Evolutionary conservation across 1,140 invertebrate genomes (phyloP).

Genomic region (Drosophila willistoni): DNA sequence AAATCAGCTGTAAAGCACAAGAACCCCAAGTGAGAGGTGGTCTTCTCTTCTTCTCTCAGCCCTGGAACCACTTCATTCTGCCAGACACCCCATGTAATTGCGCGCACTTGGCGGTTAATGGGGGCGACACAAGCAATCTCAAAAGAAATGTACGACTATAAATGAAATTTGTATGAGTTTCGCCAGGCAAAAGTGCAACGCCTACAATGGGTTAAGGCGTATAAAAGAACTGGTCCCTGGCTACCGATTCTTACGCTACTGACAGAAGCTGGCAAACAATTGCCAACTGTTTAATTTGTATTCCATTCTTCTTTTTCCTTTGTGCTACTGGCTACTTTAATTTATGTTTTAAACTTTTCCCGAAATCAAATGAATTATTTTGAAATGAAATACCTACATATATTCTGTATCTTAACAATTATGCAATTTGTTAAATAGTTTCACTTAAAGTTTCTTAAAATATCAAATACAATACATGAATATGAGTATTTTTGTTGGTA

Average conservation of each 20-base stretch:
- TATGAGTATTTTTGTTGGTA: neutral
- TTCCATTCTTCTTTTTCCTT: neutral
- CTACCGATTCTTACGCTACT: too few species aligned
- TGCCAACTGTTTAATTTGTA: slow-evolving; percentile 9
- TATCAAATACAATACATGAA: neutral
- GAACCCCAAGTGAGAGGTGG: slow-evolving; percentile 5
- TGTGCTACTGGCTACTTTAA: neutral
- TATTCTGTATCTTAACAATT: neutral
- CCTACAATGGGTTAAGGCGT: neutral
- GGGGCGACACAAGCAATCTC: slow-evolving; percentile 73
- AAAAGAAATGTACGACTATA: slow-evolving; percentile 57
- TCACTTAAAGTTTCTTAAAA: neutral
- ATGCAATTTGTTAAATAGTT: neutral
- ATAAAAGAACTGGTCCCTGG: neutral
- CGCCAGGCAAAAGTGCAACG: slow-evolving; percentile 65
- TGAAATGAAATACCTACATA: neutral
- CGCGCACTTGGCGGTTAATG: slow-evolving; percentile 76
- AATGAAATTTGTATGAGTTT: slow-evolving; percentile 74
- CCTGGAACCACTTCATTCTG: neutral
- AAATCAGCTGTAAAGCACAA: slow-evolving; percentile 70
- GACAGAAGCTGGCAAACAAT: slow-evolving; percentile 4
- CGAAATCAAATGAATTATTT: neutral
- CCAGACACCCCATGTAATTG: slow-evolving; percentile 61
- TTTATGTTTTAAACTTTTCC: neutral
- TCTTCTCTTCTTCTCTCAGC: slow-evolving; percentile 1